Conservation (phyloP, 2,797 vertebrate species). For the Steatocranus sp. region DNA sequence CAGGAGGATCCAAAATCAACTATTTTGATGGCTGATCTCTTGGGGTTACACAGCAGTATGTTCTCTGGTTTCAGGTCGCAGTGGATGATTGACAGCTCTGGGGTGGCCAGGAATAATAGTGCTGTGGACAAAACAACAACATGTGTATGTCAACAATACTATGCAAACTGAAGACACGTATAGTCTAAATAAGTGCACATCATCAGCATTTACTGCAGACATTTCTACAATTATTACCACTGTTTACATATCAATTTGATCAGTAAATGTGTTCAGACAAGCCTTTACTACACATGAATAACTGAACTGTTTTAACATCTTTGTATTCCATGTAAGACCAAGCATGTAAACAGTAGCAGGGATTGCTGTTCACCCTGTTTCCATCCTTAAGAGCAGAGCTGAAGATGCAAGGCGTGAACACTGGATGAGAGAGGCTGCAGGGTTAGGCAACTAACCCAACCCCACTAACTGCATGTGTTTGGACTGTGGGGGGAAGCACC, state of each 20-base stretch:
- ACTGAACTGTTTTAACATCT: background rate
- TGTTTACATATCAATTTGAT: background rate
- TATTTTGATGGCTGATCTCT: conserved; percentile 91
- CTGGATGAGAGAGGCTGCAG: background rate
- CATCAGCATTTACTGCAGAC: background rate
- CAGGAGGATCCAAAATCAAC: conserved; percentile 92
- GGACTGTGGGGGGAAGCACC: background rate
- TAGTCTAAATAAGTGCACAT: background rate
- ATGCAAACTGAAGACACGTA: background rate
- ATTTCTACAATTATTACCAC: background rate
- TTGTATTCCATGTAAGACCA: background rate
- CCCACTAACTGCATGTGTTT: background rate
- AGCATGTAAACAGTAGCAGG: background rate
- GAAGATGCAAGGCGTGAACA: background rate
- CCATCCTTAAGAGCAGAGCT: background rate
- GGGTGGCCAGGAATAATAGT: conserved; percentile 89
- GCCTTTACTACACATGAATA: background rate
- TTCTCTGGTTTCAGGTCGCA: conserved; percentile 95
- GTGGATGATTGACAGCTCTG: conserved; percentile 93
- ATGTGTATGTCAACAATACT: background rate
- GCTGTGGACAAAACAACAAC: conserved; percentile 49
- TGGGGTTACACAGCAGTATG: conserved; percentile 92
- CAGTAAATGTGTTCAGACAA: background rate
- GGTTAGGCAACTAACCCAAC: background rate
- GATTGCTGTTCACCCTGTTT: no score